phyloP scores from a whole-genome alignment of 2,113 vertebrate species.

The Mormoops blainvillei region DNA sequence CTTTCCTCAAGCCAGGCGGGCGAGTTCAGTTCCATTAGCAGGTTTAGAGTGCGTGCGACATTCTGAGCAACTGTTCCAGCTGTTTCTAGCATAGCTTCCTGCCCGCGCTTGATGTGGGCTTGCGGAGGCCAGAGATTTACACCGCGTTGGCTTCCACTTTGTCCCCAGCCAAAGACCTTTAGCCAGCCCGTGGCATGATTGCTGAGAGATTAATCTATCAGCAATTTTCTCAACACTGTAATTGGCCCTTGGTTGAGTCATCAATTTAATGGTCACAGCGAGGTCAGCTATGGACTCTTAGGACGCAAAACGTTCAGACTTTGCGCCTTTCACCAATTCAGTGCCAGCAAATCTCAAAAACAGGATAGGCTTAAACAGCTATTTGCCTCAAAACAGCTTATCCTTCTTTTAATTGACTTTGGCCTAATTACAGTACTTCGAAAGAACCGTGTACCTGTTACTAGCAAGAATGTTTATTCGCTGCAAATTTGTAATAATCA shows the following conservation, averaged over 20 bases:
- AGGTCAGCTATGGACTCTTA: not conserved
- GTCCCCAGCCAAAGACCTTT: not conserved
- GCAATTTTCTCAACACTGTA: not conserved
- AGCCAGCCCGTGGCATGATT: not conserved
- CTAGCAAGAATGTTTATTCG: not conserved
- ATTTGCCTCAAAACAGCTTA: not conserved
- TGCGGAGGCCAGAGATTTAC: not conserved
- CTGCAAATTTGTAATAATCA: not conserved
- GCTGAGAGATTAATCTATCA: slow-evolving; percentile 7
- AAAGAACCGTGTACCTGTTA: not conserved
- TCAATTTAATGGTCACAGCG: not conserved
- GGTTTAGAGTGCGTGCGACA: not conserved
- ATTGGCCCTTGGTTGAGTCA: not conserved
- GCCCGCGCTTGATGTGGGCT: not conserved
- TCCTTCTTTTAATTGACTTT: not conserved
- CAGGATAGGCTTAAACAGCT: fast-evolving
- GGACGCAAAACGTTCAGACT: not conserved
- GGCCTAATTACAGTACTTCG: not conserved
- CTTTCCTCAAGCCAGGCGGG: not conserved
- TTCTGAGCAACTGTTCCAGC: not conserved
- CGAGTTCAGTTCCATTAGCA: not conserved
- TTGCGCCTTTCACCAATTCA: not conserved
- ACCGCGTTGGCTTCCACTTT: not conserved
- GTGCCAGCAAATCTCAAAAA: not conserved
- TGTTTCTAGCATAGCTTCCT: not conserved